Conservation (phyloP, 2,113 vertebrate species). For the Fukomys damarensis region DNA sequence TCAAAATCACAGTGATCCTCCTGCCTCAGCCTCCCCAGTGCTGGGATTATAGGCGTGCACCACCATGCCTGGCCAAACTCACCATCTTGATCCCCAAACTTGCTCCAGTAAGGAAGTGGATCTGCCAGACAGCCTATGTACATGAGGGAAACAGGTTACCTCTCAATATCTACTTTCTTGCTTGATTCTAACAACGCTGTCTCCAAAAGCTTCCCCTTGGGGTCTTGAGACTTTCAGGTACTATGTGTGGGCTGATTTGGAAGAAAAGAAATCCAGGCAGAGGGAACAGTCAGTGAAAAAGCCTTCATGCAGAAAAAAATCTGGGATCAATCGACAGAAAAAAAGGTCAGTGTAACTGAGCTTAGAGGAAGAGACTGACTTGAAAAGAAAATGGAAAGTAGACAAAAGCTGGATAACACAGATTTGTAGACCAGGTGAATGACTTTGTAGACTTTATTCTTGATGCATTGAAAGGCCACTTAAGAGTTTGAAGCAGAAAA, state of each 20-base stretch:
- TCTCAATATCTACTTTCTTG: background rate
- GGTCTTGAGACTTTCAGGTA: background rate
- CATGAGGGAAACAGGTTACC: background rate
- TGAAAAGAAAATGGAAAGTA: background rate
- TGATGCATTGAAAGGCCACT: background rate
- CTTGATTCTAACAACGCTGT: background rate
- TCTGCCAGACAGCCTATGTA: background rate
- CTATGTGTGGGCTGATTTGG: background rate
- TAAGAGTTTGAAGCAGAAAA: background rate
- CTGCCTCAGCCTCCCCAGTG: too few relatives aligned
- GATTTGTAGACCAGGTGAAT: background rate
- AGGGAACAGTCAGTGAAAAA: background rate
- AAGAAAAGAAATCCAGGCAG: background rate
- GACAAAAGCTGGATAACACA: background rate
- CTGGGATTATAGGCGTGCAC: too few relatives aligned
- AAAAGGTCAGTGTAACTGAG: background rate
- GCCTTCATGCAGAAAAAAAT: background rate
- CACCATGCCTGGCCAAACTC: too few relatives aligned
- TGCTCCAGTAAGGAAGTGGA: background rate
- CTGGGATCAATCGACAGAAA: background rate
- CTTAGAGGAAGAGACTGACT: background rate
- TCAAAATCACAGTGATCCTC: too few relatives aligned
- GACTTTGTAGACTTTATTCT: background rate
- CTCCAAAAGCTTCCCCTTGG: background rate
- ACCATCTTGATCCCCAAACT: background rate